Evolutionary conservation across 35 echinoderm and acorn worm genomes (phyloP), one percentile per base, ranked within the genome.

Genomic region (Ptychodera flava): DNA sequence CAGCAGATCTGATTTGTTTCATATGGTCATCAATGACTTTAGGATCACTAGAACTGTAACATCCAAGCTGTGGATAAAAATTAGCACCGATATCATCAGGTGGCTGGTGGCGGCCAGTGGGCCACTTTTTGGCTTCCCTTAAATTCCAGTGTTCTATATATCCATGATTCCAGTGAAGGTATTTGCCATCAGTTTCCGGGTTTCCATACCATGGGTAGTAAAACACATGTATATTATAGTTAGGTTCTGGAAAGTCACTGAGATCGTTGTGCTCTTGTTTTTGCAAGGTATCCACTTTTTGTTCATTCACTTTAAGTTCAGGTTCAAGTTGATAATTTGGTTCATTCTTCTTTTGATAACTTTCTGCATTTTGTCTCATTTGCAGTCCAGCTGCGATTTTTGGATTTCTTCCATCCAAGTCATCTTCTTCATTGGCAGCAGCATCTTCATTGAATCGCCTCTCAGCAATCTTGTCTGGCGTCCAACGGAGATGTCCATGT

Each of bases 171-270:
- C 96, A 99, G 38, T 99, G 96, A 35, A 90, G 52, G 85, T 90
- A 99, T 28, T 28, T 32, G 10, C 85, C 81, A 33, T 99, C 88
- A 82, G 81, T 83, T 78, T 94, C 82, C 0, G 96, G 96, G 38
- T 90, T 99, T 28, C 96, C 96, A 35, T 99, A 99, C 96, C 96
- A 99, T 0, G 96, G 96, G 33, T 99, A 99, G 84, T 99, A 99
- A 76, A 99, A 99, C 15, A 88, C 90, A 78, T 99, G 96, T 15
- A 94, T 34, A 78, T 92, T 92, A 77, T 94, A 90, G 35, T 94
- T 99, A 0, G 92, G 87, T 0, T 64, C 45, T 64, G 45, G 45
- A 64, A 12, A 64, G n/a, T n/a, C n/a, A n/a, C n/a, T n/a, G n/a
- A n/a, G n/a, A n/a, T n/a, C n/a, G n/a, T n/a, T n/a, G n/a, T n/a